A percentile compares a stretch with the other conserved stretches of the same genome.
Conservation (phyloP, 2,113 vertebrate species). For the Brachyhypopomus occidentalis region DNA sequence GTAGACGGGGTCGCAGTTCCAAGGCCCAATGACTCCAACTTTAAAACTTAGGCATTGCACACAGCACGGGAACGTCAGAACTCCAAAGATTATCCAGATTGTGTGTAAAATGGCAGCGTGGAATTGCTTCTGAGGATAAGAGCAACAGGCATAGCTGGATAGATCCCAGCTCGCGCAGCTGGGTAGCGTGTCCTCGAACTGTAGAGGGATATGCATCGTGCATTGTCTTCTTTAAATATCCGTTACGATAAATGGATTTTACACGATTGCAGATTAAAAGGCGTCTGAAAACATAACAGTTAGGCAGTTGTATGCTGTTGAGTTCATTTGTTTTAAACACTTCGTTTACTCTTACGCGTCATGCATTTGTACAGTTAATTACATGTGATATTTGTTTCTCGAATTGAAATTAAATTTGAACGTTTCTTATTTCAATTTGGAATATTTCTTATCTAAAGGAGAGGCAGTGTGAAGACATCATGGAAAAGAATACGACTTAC, state of each 20-base stretch:
- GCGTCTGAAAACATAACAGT: slow-evolving; percentile 51
- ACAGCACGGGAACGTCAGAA: slow-evolving; percentile 70
- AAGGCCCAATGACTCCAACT: slow-evolving; percentile 86
- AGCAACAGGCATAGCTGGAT: slow-evolving; percentile 55
- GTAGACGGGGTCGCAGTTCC: slow-evolving; percentile 84
- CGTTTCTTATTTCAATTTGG: too few relatives aligned
- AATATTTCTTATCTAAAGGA: not conserved
- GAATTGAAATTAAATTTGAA: too few relatives aligned
- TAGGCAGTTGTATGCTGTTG: not conserved
- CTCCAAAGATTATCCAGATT: slow-evolving; percentile 73
- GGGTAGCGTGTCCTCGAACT: slow-evolving; percentile 58
- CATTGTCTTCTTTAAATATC: slow-evolving; percentile 74
- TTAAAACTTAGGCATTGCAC: slow-evolving; percentile 78
- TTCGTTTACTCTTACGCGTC: not conserved
- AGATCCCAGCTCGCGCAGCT: slow-evolving; percentile 64
- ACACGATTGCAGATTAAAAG: slow-evolving; percentile 49
- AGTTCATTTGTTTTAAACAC: not conserved
- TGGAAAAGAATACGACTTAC: slow-evolving; percentile 49
- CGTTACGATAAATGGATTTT: slow-evolving; percentile 54
- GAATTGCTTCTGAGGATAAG: slow-evolving; percentile 52
- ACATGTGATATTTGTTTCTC: too few relatives aligned
- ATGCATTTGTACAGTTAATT: too few relatives aligned
- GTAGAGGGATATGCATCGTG: slow-evolving; percentile 63
- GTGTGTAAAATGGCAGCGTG: slow-evolving; percentile 59
- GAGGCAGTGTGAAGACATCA: not conserved